phyloP scores from a whole-genome alignment of 2,888 invertebrate species.

The Diploptera punctata region DNA sequence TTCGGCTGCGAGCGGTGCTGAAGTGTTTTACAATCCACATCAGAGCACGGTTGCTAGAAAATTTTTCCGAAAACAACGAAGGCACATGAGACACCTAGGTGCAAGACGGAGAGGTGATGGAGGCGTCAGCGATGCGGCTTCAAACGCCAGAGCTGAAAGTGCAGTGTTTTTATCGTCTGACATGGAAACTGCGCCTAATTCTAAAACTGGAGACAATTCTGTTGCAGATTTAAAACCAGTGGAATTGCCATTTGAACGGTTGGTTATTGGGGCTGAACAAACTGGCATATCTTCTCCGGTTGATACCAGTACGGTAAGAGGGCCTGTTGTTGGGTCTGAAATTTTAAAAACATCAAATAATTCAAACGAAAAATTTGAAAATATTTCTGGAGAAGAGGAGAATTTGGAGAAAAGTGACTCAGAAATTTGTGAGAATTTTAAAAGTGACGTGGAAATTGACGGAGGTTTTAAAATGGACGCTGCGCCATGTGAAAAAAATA shows the following conservation, averaged over 20 bases:
- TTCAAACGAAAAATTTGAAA: too few species aligned
- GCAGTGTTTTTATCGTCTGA: constrained; percentile 58
- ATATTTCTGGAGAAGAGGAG: too few species aligned
- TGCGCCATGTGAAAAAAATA: too few species aligned
- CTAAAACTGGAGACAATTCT: constrained; percentile 8
- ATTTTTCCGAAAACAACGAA: constrained; percentile 87
- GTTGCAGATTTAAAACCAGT: constrained; percentile 58
- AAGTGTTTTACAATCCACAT: constrained; percentile 91
- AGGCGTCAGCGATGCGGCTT: constrained; percentile 62
- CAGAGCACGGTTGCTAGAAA: constrained; percentile 93
- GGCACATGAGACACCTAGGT: constrained; percentile 73
- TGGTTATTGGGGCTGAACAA: constrained; percentile 47
- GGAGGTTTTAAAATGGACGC: neutral
- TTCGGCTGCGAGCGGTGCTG: constrained; percentile 64
- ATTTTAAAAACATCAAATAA: too few species aligned
- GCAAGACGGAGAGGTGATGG: constrained; percentile 66
- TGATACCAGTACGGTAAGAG: neutral
- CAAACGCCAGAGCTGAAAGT: constrained; percentile 54
- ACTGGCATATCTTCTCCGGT: neutral
- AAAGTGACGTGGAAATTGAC: neutral
- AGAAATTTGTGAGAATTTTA: neutral
- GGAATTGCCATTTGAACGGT: constrained; percentile 43
- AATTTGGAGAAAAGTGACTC: too few species aligned
- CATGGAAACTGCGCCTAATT: constrained; percentile 54
- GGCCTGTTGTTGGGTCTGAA: too few species aligned